Evolutionary conservation across 2,888 invertebrate genomes (phyloP), one percentile per base, ranked within the genome.

Genomic region (Nemoura dubitans): DNA sequence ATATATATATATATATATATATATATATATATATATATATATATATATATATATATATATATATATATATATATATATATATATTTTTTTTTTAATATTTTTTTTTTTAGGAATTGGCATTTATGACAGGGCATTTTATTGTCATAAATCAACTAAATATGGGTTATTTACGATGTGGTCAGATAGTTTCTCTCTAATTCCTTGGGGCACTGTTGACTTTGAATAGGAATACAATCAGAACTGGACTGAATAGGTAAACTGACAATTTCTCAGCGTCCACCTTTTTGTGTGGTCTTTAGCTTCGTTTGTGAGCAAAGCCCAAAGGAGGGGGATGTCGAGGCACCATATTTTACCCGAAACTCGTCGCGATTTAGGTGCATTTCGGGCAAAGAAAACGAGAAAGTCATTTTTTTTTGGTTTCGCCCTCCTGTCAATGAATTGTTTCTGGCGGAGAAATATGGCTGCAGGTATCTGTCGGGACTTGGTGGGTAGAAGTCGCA

Each of bases 381-480:
- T 27, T 7, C 28, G 21, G 30, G 16, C 30, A 27, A 81, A 30
- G 28, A 81, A 30, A 30, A 81, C n/a, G 3, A 30, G 81, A 30
- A 30, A 81, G 81, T 81, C 16, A 29, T n/a, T 29, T 80, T 81
- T 59, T 84, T 84, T 6, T 26, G 6, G 42, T 43, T 59, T 43
- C 59, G 43, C 83, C 29, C 43, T 76, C 84, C 76, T 84, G 84
- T 84, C 84, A 84, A 29, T 27, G 84, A 21, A 84, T 84, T 84
- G 84, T 84, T 84, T 84, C 76, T 76, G n/a, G 27, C 76, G 27
- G n/a, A 76, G 84, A 84, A 59, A 59, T 84, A 84, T 84, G 76
- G 84, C 43, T 27, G 84, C 28, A 76, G 59, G 6, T 76, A 76
- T 27, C 5, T 16, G 81, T 59, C 59, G 84, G 84, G 36, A 36